A percentile compares a stretch with the other conserved stretches of the same genome.
Evolutionary conservation across 2,888 invertebrate species (phyloP).

Genomic region (Panopea generosa): DNA sequence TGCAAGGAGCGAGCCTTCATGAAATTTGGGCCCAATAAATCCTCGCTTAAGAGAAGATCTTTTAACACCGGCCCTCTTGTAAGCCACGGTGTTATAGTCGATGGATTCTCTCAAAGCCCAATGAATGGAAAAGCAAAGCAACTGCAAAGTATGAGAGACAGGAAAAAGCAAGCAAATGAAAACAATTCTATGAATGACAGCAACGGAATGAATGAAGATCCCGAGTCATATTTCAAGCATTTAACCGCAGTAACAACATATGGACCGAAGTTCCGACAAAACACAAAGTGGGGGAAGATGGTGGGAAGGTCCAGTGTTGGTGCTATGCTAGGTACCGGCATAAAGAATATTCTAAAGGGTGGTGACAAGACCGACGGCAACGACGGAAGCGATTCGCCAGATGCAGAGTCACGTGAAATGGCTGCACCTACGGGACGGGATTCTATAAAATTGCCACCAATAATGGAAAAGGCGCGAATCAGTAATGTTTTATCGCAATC

Average conservation of each 20-base stretch:
- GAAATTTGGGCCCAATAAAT: conserved; percentile 78
- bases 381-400: conserved; percentile 36
- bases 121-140: conserved; percentile 78
- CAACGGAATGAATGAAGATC: conserved; percentile 66
- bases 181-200: conserved; percentile 43
- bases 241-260: conserved; percentile 65
- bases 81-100: conserved; percentile 78
- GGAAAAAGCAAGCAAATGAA: conserved; percentile 59
- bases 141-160: conserved; percentile 47
- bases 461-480: conserved; percentile 54
- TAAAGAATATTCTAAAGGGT: conserved; percentile 45
- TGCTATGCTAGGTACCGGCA: conserved; percentile 55
- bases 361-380: conserved; percentile 48
- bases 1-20: conserved; percentile 80
- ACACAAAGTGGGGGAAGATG: conserved; percentile 72
- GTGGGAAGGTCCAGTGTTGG: conserved; percentile 62
- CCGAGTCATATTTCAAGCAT: conserved; percentile 78
- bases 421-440: conserved; percentile 13
- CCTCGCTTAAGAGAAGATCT: conserved; percentile 73
- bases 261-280: conserved; percentile 66
- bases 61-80: conserved; percentile 75
- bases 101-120: conserved; percentile 78
- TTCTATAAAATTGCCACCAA: conserved; percentile 62
- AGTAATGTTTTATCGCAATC: conserved; percentile 51
- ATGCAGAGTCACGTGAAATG: conserved; percentile 33